Evolutionary conservation across 2,888 invertebrate genomes (phyloP).

Genomic region (Venustoraphidia nigricollis): DNA sequence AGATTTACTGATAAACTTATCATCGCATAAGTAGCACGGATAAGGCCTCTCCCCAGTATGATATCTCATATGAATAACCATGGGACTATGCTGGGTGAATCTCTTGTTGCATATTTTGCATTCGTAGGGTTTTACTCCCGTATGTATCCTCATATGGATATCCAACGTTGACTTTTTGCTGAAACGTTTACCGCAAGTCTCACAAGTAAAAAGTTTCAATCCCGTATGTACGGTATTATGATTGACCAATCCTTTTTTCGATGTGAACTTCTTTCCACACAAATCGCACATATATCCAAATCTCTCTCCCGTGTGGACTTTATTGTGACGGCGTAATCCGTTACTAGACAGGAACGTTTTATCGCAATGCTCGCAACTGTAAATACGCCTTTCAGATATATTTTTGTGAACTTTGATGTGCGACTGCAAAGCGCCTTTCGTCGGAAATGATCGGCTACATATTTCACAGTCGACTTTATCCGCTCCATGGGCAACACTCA

Average conservation of each 20-base stretch:
- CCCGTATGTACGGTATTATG: conserved; percentile 7
- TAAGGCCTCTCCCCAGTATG: conserved; percentile 32
- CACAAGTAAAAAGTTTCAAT: conserved; percentile 10
- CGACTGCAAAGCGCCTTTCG: background rate
- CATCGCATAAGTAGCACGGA: conserved; percentile 26
- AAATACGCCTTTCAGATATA: background rate
- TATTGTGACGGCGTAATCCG: background rate
- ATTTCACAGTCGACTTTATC: background rate
- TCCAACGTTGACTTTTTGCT: conserved; percentile 1
- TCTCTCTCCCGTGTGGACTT: conserved; percentile 1
- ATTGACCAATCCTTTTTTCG: background rate
- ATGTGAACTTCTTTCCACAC: conserved; percentile 6
- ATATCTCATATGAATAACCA: conserved; percentile 29
- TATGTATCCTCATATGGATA: conserved; percentile 5
- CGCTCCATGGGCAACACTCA: too few species aligned
- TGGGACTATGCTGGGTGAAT: conserved; percentile 24
- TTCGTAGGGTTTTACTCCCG: conserved; percentile 7
- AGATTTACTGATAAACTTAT: conserved; percentile 18
- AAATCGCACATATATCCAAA: conserved; percentile 5
- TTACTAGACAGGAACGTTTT: background rate
- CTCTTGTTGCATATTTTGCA: conserved; percentile 15
- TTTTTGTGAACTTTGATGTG: background rate
- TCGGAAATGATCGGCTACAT: background rate
- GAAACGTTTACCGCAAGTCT: conserved; percentile 7
- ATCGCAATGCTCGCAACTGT: background rate